Evolutionary conservation across 2,113 vertebrate species (phyloP).

Genomic region (Hippocampus abdominalis): DNA sequence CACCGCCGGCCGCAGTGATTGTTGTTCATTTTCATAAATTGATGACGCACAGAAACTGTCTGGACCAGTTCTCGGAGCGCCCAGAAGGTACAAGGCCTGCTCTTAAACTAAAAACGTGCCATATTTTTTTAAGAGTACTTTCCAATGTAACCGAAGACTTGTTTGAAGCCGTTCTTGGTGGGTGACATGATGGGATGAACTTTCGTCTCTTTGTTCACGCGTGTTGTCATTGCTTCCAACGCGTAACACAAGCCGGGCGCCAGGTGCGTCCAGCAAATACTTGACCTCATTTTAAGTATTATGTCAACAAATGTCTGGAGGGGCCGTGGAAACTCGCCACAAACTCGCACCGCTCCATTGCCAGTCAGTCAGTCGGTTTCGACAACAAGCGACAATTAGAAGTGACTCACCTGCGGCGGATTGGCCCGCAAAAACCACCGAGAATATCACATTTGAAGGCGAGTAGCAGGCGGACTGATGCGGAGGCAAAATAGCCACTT

Average conservation of each 20-base stretch:
- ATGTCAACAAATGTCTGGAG: constrained; percentile 17
- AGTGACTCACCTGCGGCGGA: constrained; percentile 31
- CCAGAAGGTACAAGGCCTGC: not conserved
- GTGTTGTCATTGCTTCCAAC: no score
- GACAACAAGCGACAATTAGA: not conserved
- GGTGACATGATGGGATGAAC: not conserved
- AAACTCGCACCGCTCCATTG: constrained; percentile 11
- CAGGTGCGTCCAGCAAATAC: not conserved
- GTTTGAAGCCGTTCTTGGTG: not conserved
- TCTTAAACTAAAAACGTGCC: not conserved
- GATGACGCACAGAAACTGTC: not conserved
- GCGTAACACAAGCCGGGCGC: not conserved
- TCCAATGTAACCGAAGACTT: not conserved
- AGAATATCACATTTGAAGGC: not conserved
- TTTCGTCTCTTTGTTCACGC: no score
- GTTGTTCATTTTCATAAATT: not conserved
- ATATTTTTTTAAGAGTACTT: not conserved
- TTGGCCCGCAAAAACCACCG: not conserved
- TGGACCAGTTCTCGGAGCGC: no score
- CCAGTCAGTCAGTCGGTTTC: not conserved
- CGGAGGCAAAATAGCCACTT: not conserved
- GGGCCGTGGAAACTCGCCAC: constrained; percentile 4
- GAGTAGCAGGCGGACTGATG: not conserved
- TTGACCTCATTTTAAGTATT: constrained; percentile 33
- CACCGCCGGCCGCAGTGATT: not conserved